Evolutionary conservation across 2,113 vertebrate genomes (phyloP).

Genomic region (Polypterus bichir): DNA sequence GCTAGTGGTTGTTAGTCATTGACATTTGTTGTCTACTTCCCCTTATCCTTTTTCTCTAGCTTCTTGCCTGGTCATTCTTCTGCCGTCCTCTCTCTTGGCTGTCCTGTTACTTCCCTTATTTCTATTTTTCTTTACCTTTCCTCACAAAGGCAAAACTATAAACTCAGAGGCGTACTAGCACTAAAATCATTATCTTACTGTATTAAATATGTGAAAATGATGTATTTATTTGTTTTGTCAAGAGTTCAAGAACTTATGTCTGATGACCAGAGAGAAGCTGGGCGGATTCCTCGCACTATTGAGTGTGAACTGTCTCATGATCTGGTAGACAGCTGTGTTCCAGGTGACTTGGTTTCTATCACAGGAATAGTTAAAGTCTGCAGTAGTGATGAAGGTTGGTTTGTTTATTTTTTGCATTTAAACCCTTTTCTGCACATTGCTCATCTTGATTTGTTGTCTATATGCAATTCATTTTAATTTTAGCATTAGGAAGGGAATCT

Average conservation of each 20-base stretch:
- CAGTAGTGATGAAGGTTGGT: constrained; percentile 68
- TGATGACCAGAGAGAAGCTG: constrained; percentile 81
- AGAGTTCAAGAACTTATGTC: constrained; percentile 88
- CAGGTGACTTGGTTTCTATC: constrained; percentile 80
- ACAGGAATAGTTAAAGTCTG: constrained; percentile 80
- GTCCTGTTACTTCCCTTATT: too few species aligned
- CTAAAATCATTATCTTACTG: too few species aligned
- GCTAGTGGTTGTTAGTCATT: too few species aligned
- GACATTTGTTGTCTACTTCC: too few species aligned
- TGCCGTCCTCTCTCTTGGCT: too few species aligned
- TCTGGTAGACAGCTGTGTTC: constrained; percentile 89
- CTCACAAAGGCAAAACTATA: too few species aligned
- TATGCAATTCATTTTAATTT: background rate
- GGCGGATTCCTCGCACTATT: constrained; percentile 85
- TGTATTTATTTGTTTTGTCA: background rate
- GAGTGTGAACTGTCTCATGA: constrained; percentile 87
- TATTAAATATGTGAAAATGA: background rate
- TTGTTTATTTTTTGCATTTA: background rate
- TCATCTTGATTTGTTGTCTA: background rate
- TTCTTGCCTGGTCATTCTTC: too few species aligned
- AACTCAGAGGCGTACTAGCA: too few species aligned
- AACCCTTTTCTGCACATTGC: background rate
- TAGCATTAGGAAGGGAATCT: background rate
- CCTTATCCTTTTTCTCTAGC: too few species aligned
- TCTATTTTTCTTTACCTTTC: too few species aligned